Evolutionary conservation across 2,888 invertebrate species (phyloP).

Genomic region (Chirona hameri): DNA sequence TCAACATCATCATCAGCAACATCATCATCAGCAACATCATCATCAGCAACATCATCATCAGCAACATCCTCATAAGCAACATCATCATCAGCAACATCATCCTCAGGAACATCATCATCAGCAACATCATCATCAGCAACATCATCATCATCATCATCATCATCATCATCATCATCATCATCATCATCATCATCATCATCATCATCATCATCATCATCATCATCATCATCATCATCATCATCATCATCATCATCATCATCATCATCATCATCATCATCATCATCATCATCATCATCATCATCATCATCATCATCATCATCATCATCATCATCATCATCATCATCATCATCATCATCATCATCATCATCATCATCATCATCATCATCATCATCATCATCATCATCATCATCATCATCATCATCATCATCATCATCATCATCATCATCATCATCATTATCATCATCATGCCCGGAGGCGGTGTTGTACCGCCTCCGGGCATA

Average conservation of each 20-base stretch:
- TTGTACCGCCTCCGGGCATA: too few species aligned
- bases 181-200: conserved; percentile 12
- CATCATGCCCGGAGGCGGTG: too few species aligned
- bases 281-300: background rate
- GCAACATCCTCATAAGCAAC: too few species aligned
- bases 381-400: conserved; percentile 22
- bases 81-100: too few species aligned
- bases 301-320: background rate
- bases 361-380: conserved; percentile 22
- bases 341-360: conserved; percentile 22
- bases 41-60: too few species aligned
- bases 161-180: conserved; percentile 22
- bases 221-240: conserved; percentile 22
- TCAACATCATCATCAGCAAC: too few species aligned
- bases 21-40: too few species aligned
- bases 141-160: too few species aligned
- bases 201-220: conserved; percentile 12
- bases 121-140: too few species aligned
- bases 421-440: too few species aligned
- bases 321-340: conserved; percentile 3
- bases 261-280: conserved; percentile 22
- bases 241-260: conserved; percentile 22
- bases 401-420: conserved; percentile 22
- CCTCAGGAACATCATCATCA: too few species aligned
- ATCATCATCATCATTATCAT: too few species aligned